These are phyloP conservation scores for Dysmachus trigonus DNA, from an alignment of 2,888 invertebrate genomes.

Conservation along the genomic window DNA sequence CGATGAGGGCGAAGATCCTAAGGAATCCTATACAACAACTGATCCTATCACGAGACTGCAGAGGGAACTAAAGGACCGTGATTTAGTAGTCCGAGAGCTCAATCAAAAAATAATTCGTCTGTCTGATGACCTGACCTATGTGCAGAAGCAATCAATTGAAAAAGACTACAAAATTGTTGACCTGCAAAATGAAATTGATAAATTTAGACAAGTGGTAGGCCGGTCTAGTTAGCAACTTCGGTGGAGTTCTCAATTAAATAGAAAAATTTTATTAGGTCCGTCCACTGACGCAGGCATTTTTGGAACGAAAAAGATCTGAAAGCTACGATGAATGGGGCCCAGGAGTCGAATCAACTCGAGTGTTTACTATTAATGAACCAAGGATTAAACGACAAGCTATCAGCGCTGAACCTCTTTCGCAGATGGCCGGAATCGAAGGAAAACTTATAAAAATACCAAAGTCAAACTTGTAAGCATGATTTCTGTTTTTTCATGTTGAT, in stretches of 20 bases:
- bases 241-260: not conserved
- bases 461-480: conserved; percentile 69
- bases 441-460: conserved; percentile 77
- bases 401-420: conserved; percentile 82
- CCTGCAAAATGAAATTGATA: conserved; percentile 85
- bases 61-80: conserved; percentile 54
- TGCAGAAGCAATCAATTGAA: conserved; percentile 63
- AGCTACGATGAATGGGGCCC: conserved; percentile 66
- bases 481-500: conserved; percentile 20
- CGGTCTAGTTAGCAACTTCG: not conserved
- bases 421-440: conserved; percentile 66
- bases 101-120: conserved; percentile 57
- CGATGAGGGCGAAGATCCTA: not conserved
- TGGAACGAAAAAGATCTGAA: conserved; percentile 66
- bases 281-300: conserved; percentile 74
- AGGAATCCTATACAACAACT: conserved; percentile 28
- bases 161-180: conserved; percentile 82
- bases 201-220: conserved; percentile 80
- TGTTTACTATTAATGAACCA: conserved; percentile 67
- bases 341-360: conserved; percentile 68
- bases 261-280: conserved; percentile 56
- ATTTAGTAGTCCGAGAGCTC: conserved; percentile 54
- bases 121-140: conserved; percentile 55
- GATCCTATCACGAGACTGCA: conserved; percentile 53
- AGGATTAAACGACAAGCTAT: conserved; percentile 71